Base-by-base conservation (phyloP, 2,888 invertebrate species). In the Cheilosia vernalis region DNA sequence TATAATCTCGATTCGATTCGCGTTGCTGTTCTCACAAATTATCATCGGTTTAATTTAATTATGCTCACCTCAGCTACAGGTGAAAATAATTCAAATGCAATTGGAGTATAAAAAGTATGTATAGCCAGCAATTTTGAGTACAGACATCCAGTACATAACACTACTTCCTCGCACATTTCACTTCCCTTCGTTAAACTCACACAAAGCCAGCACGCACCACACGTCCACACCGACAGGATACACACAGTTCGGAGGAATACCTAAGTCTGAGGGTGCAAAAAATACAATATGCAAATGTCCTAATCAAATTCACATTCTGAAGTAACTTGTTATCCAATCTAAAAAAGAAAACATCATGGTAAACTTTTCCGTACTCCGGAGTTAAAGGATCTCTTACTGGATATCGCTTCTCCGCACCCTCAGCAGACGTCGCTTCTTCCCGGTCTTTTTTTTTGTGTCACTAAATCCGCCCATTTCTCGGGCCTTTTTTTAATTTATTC, bases 221-320 rank as follows among this genome's bases (percentile, higher is more conserved):
- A 30, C 7, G n/a, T 17, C 21, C 9, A 44, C 17, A 30, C 7
- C 21, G 40, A 60, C 49, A 51, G 17, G 6, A 37, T 3, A 27
- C 58, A 30, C 27, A 67, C 56, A 47, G 58, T 33, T 87, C 24
- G 21, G 27, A 40, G 24, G 17, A 27, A 56, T 10, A 44, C 33
- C 42, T 6, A 67, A 53, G 63, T 67, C 69, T 42, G 61, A 55
- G 73, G 84, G 80, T 61, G 69, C 49, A 74, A 80, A 51, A 69
- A 66, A 51, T 66, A 81, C 64, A 85, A 88, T 92, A 92, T 92
- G 91, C 91, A 92, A 92, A 92, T 92, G 89, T 90, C 90, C 91
- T 91, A 91, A 92, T 92, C 91, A 92, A 92, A 92, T 91, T 90
- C 91, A 88, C 91, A 91, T 92, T 92, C 91, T 88, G 90, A 89